These are phyloP conservation scores for Linnaemya tessellans DNA, from an alignment of 2,888 invertebrate species.

Conservation along the genomic window DNA sequence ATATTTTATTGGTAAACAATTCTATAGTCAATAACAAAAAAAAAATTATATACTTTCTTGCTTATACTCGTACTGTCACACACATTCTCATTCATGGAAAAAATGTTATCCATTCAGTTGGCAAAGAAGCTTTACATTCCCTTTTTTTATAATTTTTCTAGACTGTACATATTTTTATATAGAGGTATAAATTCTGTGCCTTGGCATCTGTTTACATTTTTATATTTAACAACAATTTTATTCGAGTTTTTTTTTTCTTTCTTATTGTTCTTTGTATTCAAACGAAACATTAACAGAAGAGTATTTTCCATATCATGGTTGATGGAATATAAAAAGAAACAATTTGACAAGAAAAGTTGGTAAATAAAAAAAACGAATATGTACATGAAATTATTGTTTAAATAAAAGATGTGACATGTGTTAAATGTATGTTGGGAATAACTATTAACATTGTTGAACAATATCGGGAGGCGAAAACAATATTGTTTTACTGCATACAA, in stretches of 20 bases:
- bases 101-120: constrained; percentile 43
- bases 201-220: constrained; percentile 56
- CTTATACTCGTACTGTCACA: background rate
- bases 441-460: constrained; percentile 44
- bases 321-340: constrained; percentile 52
- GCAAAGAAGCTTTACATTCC: constrained; percentile 44
- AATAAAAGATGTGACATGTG: constrained; percentile 70
- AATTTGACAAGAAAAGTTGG: constrained; percentile 26
- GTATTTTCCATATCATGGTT: constrained; percentile 60
- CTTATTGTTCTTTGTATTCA: constrained; percentile 27
- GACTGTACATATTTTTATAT: constrained; percentile 26
- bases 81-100: constrained; percentile 25
- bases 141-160: background rate
- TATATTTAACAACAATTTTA: constrained; percentile 61
- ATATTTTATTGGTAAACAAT: constrained; percentile 1
- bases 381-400: constrained; percentile 55
- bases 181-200: constrained; percentile 50
- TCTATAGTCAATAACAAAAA: constrained; percentile 15
- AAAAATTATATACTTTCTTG: background rate
- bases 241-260: constrained; percentile 6
- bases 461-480: background rate
- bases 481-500: background rate
- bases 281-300: constrained; percentile 40
- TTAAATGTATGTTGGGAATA: constrained; percentile 51
- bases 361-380: background rate